phyloP scores from a whole-genome alignment of 2,113 vertebrate species.

The Crocuta crocuta region DNA sequence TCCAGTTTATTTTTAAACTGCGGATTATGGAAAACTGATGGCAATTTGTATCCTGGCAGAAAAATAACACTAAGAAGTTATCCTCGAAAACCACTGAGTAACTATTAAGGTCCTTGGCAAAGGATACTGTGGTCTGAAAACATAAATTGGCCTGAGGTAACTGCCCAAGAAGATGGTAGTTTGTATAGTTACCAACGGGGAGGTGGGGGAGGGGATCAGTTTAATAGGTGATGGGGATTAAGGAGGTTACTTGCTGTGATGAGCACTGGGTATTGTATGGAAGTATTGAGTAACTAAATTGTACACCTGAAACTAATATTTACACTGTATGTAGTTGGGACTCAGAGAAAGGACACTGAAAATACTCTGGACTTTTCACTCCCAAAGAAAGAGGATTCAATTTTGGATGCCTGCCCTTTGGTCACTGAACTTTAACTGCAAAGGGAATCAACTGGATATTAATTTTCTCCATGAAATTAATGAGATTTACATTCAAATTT shows the following conservation, averaged over 20 bases:
- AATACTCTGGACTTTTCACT: not conserved
- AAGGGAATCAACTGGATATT: not conserved
- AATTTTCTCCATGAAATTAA: not conserved
- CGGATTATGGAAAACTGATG: not conserved
- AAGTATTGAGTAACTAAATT: not conserved
- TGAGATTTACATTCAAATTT: not conserved
- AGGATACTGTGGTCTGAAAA: not conserved
- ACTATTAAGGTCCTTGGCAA: not conserved
- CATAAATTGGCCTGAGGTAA: not conserved
- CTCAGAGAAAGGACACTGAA: not conserved
- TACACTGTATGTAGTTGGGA: not conserved
- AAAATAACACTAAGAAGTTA: not conserved
- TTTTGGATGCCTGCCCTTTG: not conserved
- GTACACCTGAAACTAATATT: not conserved
- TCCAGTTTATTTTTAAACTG: not conserved
- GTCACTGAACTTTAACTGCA: not conserved
- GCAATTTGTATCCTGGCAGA: not conserved
- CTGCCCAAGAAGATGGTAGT: not conserved
- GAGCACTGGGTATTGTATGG: not conserved
- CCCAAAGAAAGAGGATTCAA: not conserved
- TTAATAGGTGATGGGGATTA: not conserved
- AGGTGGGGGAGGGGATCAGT: not conserved
- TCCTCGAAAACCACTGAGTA: not conserved
- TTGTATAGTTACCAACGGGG: not conserved
- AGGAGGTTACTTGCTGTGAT: not conserved